Conservation (phyloP, 1,140 invertebrate genomes). For the Penaeus chinensis region DNA sequence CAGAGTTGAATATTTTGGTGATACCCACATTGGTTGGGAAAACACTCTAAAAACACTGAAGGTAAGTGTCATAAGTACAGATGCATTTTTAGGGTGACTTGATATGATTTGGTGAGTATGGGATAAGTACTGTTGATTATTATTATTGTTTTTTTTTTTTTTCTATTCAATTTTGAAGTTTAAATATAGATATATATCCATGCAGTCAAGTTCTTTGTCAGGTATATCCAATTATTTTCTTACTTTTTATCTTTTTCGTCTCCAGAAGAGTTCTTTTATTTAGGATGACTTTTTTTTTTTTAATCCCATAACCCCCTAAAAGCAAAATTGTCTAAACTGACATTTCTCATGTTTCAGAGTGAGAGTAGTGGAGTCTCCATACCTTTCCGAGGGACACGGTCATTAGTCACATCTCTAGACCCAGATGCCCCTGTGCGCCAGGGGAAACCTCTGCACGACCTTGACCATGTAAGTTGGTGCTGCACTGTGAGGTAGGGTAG, state of each 20-base stretch:
- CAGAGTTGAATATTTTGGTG: conserved; percentile 78
- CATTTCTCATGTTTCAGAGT: conserved; percentile 34
- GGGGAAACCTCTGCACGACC: conserved; percentile 83
- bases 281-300: no score
- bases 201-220: no score
- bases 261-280: no score
- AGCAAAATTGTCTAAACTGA: not conserved
- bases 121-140: no score
- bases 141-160: no score
- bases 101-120: not conserved
- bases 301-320: no score
- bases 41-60: conserved; percentile 88
- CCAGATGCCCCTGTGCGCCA: conserved; percentile 92
- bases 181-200: no score
- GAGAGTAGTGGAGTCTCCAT: conserved; percentile 42
- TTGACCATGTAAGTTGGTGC: conserved; percentile 76
- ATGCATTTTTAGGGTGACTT: no score
- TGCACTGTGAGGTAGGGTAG: no score
- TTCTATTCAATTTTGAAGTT: no score
- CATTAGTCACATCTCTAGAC: conserved; percentile 80
- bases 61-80: conserved; percentile 62
- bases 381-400: conserved; percentile 56
- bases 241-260: no score
- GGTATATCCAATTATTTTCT: no score
- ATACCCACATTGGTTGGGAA: conserved; percentile 85